Base-by-base conservation (phyloP, 2,797 vertebrate genomes). In the Vespertilio murinus region DNA sequence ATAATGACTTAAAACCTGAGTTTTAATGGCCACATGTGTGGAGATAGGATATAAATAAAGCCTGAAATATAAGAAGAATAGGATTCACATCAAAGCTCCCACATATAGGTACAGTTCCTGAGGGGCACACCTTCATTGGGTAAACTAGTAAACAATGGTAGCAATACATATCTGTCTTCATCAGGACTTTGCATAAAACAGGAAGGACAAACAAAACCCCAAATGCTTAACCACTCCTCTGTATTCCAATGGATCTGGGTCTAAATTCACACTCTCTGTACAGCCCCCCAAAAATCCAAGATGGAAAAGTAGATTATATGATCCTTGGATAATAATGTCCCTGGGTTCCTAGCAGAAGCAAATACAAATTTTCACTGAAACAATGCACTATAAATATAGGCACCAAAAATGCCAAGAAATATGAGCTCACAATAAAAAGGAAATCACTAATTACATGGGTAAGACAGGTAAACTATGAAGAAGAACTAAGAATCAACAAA, bases 401-500 rank as follows among this genome's bases (percentile, higher is more conserved):
- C 10, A 61, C 33, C 28, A 74, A 94, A 94, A 91, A 33, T 52
- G 69, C 65, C 35, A 73, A 73, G 56, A 90, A 82, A 87, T 30
- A 45, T 33, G 23, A 88, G 30, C 30, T 79, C 77, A 91, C 14
- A 75, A 88, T 61, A 52, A 69, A 65, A 52, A 88, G 42, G 20
- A 83, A 83, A 71, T 78, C 52, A 69, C 11, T 47, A 88, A 91
- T 38, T 47, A 42, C 5, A 75, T 70, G 22, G 69, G 6, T 49
- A 74, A 30, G 59, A 69, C 17, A 70, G 23, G 28, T 47, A 54
- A 90, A 70, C 18, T 30, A 54, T 65, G 2, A 80, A 10, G 9
- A 79, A 74, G 52, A 78, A 49, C 30, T 56, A 94, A 94, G 30
- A 93, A 84, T 80, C 7, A 80, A 47, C 64, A 75, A 90, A 75